Percentiles rank a stretch among this genome's conserved stretches.
phyloP scores from a whole-genome alignment of 2,888 invertebrate genomes.

The Carabus problematicus region DNA sequence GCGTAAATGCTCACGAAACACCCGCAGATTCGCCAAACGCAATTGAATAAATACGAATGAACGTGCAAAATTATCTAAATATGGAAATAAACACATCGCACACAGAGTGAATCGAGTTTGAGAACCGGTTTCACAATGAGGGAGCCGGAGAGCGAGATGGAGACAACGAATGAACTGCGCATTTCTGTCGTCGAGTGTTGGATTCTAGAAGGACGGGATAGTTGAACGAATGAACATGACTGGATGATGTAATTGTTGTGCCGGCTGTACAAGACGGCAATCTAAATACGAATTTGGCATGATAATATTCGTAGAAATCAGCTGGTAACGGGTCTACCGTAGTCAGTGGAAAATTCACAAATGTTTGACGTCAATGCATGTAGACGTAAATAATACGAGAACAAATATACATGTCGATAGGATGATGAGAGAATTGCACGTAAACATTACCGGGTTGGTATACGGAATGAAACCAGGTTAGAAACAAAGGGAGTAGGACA shows the following conservation, averaged over 20 bases:
- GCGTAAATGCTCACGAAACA: constrained; percentile 16
- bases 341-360: background rate
- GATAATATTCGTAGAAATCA: constrained; percentile 18
- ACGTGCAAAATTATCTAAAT: constrained; percentile 23
- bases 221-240: background rate
- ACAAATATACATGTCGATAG: background rate
- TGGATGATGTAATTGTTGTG: constrained; percentile 33
- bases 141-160: too few species aligned
- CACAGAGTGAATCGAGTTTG: constrained; percentile 9
- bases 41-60: constrained; percentile 5
- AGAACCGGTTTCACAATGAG: constrained; percentile 32
- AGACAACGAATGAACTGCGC: constrained; percentile 34
- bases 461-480: constrained; percentile 27
- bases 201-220: constrained; percentile 38
- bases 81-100: constrained; percentile 27
- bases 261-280: constrained; percentile 15
- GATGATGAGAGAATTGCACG: background rate
- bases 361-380: constrained; percentile 6
- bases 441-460: constrained; percentile 28
- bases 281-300: constrained; percentile 10
- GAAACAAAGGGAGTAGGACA: constrained; percentile 38
- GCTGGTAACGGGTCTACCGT: background rate
- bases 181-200: constrained; percentile 29
- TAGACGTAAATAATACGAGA: background rate
- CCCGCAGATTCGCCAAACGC: background rate